Percentiles rank a stretch among this genome's conserved stretches.
Conservation (phyloP, 2,113 vertebrate genomes). For the Halichoeres trimaculatus region DNA sequence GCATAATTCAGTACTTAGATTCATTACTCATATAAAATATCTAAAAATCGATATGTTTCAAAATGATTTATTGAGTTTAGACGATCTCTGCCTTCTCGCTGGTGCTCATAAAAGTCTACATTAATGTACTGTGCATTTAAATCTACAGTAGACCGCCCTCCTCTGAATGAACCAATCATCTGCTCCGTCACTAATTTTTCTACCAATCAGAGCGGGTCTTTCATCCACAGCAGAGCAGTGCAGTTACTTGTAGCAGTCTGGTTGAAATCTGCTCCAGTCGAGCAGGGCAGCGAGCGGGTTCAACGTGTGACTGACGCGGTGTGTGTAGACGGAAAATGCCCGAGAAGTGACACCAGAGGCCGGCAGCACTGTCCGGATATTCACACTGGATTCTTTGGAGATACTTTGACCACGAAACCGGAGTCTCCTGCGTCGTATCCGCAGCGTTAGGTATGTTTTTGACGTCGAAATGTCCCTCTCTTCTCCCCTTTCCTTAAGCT, state of each 20-base stretch:
- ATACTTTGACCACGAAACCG: conserved; percentile 22
- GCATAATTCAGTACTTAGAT: not conserved
- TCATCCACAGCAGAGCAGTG: conserved; percentile 13
- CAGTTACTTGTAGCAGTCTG: conserved; percentile 40
- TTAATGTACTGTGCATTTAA: conserved; percentile 72
- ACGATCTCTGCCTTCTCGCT: not conserved
- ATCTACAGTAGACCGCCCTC: conserved; percentile 49
- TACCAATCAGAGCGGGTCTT: conserved; percentile 64
- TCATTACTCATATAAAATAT: not conserved
- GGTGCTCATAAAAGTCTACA: not conserved
- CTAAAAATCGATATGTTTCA: not conserved
- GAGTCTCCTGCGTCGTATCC: conserved; percentile 54
- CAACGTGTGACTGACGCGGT: not conserved
- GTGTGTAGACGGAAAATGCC: conserved; percentile 38
- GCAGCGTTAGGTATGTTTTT: conserved; percentile 74
- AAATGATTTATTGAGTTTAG: not conserved
- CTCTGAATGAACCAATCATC: conserved; percentile 64
- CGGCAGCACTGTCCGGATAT: conserved; percentile 40
- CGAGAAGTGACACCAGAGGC: conserved; percentile 38
- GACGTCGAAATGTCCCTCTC: conserved; percentile 29
- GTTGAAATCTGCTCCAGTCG: not conserved
- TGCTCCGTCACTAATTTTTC: conserved; percentile 21
- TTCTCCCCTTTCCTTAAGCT: conserved; percentile 16
- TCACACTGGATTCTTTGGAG: conserved; percentile 18
- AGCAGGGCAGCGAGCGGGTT: conserved; percentile 18